Conservation (phyloP, 2,888 invertebrate species). For the Sepioteuthis lessoniana region DNA sequence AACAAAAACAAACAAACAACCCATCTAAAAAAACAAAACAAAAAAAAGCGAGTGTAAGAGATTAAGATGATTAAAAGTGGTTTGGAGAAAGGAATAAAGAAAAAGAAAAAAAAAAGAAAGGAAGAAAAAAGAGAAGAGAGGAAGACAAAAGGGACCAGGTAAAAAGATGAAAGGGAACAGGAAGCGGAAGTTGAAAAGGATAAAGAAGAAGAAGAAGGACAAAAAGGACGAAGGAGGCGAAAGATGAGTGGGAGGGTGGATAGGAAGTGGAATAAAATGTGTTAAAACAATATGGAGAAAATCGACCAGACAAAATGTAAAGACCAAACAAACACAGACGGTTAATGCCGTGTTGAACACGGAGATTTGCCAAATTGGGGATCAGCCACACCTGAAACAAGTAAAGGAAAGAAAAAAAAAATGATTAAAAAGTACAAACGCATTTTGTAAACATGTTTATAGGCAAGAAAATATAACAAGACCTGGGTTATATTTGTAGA, state of each 20-base stretch:
- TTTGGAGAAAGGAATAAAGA: too few species aligned
- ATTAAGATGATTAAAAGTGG: too few species aligned
- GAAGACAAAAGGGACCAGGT: too few species aligned
- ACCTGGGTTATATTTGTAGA: not conserved
- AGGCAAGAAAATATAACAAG: conserved; percentile 33
- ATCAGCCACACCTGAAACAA: not conserved
- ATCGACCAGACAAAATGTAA: not conserved
- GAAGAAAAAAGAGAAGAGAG: too few species aligned
- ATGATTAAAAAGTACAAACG: not conserved
- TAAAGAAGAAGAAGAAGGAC: not conserved
- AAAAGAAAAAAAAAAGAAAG: too few species aligned
- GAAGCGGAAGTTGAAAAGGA: not conserved
- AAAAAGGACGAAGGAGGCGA: not conserved
- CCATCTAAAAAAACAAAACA: too few species aligned
- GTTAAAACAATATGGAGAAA: not conserved
- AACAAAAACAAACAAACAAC: too few species aligned
- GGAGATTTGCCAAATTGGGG: not conserved
- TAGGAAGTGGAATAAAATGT: not conserved
- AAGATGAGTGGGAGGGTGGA: not conserved
- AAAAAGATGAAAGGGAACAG: too few species aligned
- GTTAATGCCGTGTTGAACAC: conserved; percentile 8
- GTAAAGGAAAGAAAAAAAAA: not conserved
- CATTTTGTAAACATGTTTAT: conserved; percentile 33
- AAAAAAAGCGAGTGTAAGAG: too few species aligned
- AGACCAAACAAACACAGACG: conserved; percentile 2